These are phyloP conservation scores for Ciconia boyciana DNA, from an alignment of 2,113 vertebrate species.

Conservation along the genomic window DNA sequence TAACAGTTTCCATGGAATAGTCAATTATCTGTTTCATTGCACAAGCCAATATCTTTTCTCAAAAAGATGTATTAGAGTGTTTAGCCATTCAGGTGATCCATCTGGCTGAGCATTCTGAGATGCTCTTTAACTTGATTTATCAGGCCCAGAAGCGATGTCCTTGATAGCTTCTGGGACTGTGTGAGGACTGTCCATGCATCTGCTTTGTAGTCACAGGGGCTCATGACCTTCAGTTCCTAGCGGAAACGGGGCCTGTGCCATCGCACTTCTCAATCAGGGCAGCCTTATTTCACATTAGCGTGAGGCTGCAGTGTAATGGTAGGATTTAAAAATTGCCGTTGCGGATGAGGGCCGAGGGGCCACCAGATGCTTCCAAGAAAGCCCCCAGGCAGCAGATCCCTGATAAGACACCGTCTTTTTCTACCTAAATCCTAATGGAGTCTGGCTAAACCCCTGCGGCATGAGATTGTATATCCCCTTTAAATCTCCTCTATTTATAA, in stretches of 20 bases:
- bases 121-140: constrained; percentile 72
- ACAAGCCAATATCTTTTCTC: constrained; percentile 69
- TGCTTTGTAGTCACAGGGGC: background rate
- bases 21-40: constrained; percentile 76
- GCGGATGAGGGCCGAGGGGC: background rate
- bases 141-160: constrained; percentile 49
- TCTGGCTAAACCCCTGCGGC: background rate
- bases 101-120: constrained; percentile 59
- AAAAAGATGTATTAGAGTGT: constrained; percentile 70
- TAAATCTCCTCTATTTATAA: background rate
- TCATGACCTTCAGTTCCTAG: constrained; percentile 34
- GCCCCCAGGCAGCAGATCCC: background rate
- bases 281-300: background rate
- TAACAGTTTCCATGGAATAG: constrained; percentile 47
- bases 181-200: background rate
- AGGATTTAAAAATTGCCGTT: background rate
- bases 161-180: constrained; percentile 41
- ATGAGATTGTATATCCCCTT: background rate
- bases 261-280: background rate
- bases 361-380: background rate
- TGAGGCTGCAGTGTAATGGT: background rate
- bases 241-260: background rate
- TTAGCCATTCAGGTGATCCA: constrained; percentile 74
- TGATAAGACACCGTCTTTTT: background rate
- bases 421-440: constrained; percentile 29